A percentile compares a stretch with the other conserved stretches of the same genome.
Conservation (phyloP, 2,797 vertebrate genomes). For the Lutjanus argentimaculatus region DNA sequence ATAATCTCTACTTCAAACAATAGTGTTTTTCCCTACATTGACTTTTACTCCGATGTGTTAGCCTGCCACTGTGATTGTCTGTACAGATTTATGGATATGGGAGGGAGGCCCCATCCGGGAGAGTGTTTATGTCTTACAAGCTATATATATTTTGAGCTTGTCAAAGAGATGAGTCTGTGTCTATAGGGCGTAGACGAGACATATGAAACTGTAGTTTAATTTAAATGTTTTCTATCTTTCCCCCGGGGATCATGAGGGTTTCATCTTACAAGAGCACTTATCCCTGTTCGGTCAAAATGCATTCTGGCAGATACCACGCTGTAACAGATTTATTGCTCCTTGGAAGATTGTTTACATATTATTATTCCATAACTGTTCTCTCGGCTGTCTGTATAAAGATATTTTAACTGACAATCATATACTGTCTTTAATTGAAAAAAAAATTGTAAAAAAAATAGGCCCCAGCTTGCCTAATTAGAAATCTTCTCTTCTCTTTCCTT, state of each 20-base stretch:
- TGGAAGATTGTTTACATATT: slow-evolving; percentile 6
- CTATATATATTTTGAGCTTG: slow-evolving; percentile 23
- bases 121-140: slow-evolving; percentile 37
- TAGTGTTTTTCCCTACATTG: slow-evolving; percentile 42
- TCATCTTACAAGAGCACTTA: neutral
- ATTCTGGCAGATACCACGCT: slow-evolving; percentile 16
- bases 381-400: slow-evolving; percentile 10
- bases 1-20: slow-evolving; percentile 74
- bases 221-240: slow-evolving; percentile 10
- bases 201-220: slow-evolving; percentile 21
- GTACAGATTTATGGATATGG: slow-evolving; percentile 48
- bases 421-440: neutral
- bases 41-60: slow-evolving; percentile 43
- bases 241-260: slow-evolving; percentile 2
- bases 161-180: slow-evolving; percentile 36
- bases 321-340: slow-evolving; percentile 13
- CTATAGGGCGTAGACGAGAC: slow-evolving; percentile 17
- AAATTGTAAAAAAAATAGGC: neutral
- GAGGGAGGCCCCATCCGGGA: slow-evolving; percentile 17
- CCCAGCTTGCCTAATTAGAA: slow-evolving; percentile 17
- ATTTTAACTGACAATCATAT: neutral
- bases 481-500: slow-evolving; percentile 52
- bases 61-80: slow-evolving; percentile 41
- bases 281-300: slow-evolving; percentile 25
- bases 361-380: slow-evolving; percentile 16